Percentiles rank a stretch among this genome's conserved stretches.
These are phyloP conservation scores for Myotis brandtii DNA, from an alignment of 2,113 vertebrate species.

Conservation along the genomic window DNA sequence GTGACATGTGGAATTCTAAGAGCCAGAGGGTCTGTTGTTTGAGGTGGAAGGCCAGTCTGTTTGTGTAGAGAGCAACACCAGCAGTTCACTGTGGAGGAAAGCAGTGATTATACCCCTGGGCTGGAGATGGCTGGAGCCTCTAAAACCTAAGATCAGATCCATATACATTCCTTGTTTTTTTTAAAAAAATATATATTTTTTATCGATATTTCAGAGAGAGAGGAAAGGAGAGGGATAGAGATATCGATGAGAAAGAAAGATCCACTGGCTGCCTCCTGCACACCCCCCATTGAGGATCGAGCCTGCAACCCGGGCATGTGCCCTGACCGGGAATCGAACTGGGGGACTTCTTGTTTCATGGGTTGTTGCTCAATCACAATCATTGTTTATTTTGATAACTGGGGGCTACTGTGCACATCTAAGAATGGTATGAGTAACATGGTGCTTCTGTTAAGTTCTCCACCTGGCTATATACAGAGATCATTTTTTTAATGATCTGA, in stretches of 20 bases:
- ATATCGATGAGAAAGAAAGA: too few species aligned
- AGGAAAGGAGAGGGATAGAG: too few species aligned
- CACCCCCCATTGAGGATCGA: too few species aligned
- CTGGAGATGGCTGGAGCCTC: background rate
- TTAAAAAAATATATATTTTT: too few species aligned
- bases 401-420: background rate
- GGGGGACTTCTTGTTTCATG: too few species aligned
- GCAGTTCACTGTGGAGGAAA: background rate
- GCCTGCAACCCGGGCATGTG: too few species aligned
- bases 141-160: background rate
- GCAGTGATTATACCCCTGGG: background rate
- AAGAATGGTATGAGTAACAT: background rate
- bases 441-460: background rate
- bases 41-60: background rate
- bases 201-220: too few species aligned
- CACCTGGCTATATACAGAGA: background rate
- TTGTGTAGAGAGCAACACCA: background rate
- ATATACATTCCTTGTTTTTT: background rate
- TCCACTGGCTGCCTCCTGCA: too few species aligned
- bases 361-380: background rate
- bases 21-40: background rate
- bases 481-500: background rate
- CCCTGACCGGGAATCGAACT: too few species aligned
- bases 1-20: background rate
- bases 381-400: background rate